These are phyloP conservation scores for Orchesella cincta DNA, from an alignment of 1,140 invertebrate genomes.

Conservation along the genomic window DNA sequence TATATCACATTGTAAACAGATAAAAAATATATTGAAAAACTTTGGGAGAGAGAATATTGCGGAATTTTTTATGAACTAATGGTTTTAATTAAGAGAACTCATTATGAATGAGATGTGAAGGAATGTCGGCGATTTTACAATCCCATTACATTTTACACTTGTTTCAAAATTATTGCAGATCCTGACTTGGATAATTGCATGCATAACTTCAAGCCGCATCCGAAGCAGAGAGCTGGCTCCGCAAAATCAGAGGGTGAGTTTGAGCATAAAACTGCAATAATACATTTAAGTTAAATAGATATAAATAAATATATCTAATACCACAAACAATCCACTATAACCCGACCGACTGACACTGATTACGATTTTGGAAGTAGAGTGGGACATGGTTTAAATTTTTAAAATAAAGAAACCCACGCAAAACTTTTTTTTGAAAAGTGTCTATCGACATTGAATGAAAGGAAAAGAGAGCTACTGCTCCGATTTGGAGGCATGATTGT, in stretches of 20 bases:
- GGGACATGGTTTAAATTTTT: not conserved
- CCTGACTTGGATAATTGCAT: constrained; percentile 46
- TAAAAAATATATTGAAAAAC: not conserved
- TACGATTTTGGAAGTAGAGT: not conserved
- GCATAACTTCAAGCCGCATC: constrained; percentile 45
- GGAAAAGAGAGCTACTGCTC: too few relatives aligned
- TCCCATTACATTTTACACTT: not conserved
- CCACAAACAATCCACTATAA: too few relatives aligned
- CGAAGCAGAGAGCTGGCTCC: constrained; percentile 43
- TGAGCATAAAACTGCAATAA: too few relatives aligned
- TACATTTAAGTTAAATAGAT: too few relatives aligned
- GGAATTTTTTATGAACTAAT: too few relatives aligned
- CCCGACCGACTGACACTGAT: too few relatives aligned
- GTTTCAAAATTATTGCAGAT: constrained; percentile 16
- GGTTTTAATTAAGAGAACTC: not conserved
- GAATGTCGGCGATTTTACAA: not conserved
- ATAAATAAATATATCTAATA: too few relatives aligned
- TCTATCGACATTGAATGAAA: too few relatives aligned
- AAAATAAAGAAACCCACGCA: too few relatives aligned
- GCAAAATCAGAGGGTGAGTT: constrained; percentile 45
- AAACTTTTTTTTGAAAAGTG: too few relatives aligned
- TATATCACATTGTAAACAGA: not conserved
- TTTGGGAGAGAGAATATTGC: too few relatives aligned
- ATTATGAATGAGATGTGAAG: not conserved
- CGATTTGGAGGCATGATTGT: too few relatives aligned